A percentile compares a stretch with the other conserved stretches of the same genome.
phyloP scores from a whole-genome alignment of 2,888 invertebrate species.

The Chalcis sispes region DNA sequence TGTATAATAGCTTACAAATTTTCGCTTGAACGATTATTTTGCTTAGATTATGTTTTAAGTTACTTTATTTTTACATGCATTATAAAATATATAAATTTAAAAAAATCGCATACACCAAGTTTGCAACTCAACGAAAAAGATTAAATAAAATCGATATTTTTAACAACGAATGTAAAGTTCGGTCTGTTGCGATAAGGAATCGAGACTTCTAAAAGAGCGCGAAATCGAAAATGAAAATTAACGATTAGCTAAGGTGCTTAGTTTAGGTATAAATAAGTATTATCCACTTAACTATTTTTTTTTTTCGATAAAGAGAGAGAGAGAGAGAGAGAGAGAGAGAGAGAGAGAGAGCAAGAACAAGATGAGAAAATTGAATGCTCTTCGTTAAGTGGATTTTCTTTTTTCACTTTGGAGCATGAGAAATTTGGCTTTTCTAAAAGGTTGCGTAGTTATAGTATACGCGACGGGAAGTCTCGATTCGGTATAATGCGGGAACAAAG shows the following conservation, averaged over 20 bases:
- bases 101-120: too few species aligned
- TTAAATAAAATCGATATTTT: background rate
- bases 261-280: too few species aligned
- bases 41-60: too few species aligned
- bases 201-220: slow-evolving; percentile 24
- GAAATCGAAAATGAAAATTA: slow-evolving; percentile 5
- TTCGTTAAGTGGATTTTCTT: slow-evolving; percentile 18
- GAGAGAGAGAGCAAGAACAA: background rate
- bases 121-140: too few species aligned
- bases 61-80: too few species aligned
- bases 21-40: too few species aligned
- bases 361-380: background rate
- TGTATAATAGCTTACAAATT: too few species aligned
- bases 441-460: background rate
- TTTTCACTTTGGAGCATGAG: background rate
- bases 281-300: too few species aligned
- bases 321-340: too few species aligned
- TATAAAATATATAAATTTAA: too few species aligned
- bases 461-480: slow-evolving; percentile 42
- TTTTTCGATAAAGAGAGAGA: too few species aligned
- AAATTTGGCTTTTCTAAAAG: background rate
- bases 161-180: background rate
- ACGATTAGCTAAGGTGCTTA: background rate
- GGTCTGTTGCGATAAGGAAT: background rate
- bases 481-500: background rate